Evolutionary conservation across 2,113 vertebrate species (phyloP).

Genomic region (Petroica traversi): DNA sequence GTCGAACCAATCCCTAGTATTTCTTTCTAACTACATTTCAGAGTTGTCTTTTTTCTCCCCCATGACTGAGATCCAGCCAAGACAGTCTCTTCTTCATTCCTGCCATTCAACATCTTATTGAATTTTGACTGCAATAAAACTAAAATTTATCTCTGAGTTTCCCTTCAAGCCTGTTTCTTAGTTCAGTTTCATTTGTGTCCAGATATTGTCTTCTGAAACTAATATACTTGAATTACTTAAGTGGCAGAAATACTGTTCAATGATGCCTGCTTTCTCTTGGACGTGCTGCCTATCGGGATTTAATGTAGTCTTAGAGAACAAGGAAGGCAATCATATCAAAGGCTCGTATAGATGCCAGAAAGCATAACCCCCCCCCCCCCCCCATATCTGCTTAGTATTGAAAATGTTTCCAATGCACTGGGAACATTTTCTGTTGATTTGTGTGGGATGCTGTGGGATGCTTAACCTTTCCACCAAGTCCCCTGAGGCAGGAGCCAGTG

Average conservation of each 20-base stretch:
- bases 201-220: background rate
- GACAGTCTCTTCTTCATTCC: background rate
- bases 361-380: no score
- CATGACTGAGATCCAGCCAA: background rate
- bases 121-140: background rate
- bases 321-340: background rate
- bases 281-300: background rate
- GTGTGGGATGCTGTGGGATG: background rate
- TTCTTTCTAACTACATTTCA: background rate
- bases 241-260: background rate
- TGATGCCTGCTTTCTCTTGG: background rate
- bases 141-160: background rate
- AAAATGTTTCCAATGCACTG: rapidly evolving
- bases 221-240: background rate
- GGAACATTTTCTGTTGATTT: background rate
- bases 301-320: background rate
- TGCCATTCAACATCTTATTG: background rate
- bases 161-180: background rate
- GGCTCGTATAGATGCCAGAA: background rate
- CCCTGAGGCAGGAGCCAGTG: background rate
- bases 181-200: background rate
- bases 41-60: background rate
- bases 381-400: background rate
- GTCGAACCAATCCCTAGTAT: background rate
- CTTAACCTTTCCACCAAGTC: background rate